Evolutionary conservation across 2,888 invertebrate genomes (phyloP).

Genomic region (Lepidonotus clava): DNA sequence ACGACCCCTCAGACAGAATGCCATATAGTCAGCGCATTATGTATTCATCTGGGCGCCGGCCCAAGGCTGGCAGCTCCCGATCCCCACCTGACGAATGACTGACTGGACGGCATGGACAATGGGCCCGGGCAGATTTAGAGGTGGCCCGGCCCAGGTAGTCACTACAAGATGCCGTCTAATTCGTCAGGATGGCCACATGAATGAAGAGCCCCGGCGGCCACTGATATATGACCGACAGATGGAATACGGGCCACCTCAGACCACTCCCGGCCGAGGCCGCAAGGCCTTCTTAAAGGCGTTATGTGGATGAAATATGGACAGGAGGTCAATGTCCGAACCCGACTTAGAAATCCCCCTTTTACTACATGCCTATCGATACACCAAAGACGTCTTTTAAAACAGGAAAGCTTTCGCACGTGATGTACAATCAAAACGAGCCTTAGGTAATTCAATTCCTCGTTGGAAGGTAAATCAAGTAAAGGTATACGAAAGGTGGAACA

Average conservation of each 20-base stretch:
- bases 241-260: background rate
- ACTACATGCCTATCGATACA: too few relatives aligned
- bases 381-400: too few relatives aligned
- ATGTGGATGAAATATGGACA: too few relatives aligned
- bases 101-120: slow-evolving; percentile 20
- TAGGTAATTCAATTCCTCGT: too few relatives aligned
- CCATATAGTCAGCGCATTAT: background rate
- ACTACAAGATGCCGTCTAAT: slow-evolving; percentile 4
- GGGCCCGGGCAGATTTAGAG: background rate
- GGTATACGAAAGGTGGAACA: background rate
- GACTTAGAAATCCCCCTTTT: too few relatives aligned
- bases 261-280: background rate
- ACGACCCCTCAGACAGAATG: background rate
- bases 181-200: slow-evolving; percentile 3
- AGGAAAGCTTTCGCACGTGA: too few relatives aligned
- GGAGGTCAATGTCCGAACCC: too few relatives aligned
- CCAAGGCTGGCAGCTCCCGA: background rate
- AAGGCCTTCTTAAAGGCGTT: background rate
- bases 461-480: background rate
- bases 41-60: background rate
- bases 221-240: background rate
- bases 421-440: too few relatives aligned
- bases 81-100: slow-evolving; percentile 3
- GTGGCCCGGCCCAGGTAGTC: background rate
- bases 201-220: background rate